A percentile compares a stretch with the other conserved stretches of the same genome.
These are phyloP conservation scores for Zaprionus lineosus DNA, from an alignment of 2,888 invertebrate species.

Conservation along the genomic window DNA sequence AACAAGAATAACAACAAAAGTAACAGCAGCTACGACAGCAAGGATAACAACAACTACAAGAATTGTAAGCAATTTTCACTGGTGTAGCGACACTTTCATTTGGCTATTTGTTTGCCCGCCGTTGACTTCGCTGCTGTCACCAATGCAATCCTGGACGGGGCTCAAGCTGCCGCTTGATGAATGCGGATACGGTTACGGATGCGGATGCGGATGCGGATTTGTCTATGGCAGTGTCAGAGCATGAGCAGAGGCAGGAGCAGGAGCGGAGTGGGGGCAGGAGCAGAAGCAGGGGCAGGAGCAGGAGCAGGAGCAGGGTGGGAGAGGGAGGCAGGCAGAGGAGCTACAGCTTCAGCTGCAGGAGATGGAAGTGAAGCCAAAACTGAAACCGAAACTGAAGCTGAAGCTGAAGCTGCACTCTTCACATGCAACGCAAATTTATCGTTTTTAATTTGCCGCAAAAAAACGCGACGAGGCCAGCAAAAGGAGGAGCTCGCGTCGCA, in stretches of 20 bases:
- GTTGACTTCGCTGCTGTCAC: constrained; percentile 39
- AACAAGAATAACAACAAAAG: constrained; percentile 22
- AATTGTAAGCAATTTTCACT: constrained; percentile 57
- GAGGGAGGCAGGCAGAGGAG: too few relatives aligned
- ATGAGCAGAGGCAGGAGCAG: constrained; percentile 25
- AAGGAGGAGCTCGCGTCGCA: too few relatives aligned
- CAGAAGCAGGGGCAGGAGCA: constrained; percentile 4
- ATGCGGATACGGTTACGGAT: constrained; percentile 68
- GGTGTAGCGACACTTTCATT: constrained; percentile 61
- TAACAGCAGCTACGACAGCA: constrained; percentile 21
- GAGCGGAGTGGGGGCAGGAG: too few relatives aligned
- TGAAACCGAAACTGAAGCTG: constrained; percentile 12
- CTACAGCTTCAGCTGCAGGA: constrained; percentile 23
- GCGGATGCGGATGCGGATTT: constrained; percentile 59
- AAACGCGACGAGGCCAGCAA: constrained; percentile 42
- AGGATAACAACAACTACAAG: constrained; percentile 17
- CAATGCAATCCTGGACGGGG: constrained; percentile 24
- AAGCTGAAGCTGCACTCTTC: constrained; percentile 37
- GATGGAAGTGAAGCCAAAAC: constrained; percentile 13
- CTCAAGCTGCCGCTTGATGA: constrained; percentile 56
- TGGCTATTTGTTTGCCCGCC: constrained; percentile 67
- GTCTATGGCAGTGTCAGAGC: constrained; percentile 50
- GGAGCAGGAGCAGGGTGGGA: constrained; percentile 31
- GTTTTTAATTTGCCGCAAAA: constrained; percentile 78
- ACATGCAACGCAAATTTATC: constrained; percentile 71